Conservation (phyloP, 2,888 invertebrate genomes). For the Xestia rhomboidea region DNA sequence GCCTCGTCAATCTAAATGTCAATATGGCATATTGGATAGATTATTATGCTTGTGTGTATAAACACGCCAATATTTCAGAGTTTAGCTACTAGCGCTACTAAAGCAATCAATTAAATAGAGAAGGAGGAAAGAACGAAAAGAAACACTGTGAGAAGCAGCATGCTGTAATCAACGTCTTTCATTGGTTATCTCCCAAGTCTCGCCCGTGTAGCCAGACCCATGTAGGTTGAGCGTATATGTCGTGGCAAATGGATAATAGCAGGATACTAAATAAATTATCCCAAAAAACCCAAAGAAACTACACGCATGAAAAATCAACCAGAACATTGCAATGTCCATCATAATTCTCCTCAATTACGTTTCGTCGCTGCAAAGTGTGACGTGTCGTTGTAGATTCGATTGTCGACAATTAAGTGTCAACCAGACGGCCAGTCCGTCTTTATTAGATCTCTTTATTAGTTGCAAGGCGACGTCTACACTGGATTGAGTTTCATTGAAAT, state of each 20-base stretch:
- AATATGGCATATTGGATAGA: background rate
- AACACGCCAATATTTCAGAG: background rate
- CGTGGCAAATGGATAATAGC: background rate
- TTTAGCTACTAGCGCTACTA: background rate
- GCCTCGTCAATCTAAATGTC: slow-evolving; percentile 20
- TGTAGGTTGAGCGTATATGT: background rate
- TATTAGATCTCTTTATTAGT: slow-evolving; percentile 60
- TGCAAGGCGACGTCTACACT: slow-evolving; percentile 50
- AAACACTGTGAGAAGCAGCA: background rate
- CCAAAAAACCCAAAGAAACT: background rate
- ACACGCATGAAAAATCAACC: slow-evolving; percentile 30
- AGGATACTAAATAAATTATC: background rate
- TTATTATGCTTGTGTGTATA: background rate
- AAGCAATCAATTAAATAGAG: background rate
- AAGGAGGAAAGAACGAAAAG: background rate
- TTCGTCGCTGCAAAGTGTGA: slow-evolving; percentile 50
- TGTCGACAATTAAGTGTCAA: slow-evolving; percentile 64
- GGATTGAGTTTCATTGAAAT: slow-evolving; percentile 30
- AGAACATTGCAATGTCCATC: slow-evolving; percentile 55
- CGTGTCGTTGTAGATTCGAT: slow-evolving; percentile 56
- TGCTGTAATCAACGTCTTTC: background rate
- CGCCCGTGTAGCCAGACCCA: background rate
- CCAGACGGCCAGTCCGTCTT: slow-evolving; percentile 50
- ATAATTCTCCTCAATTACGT: slow-evolving; percentile 53
- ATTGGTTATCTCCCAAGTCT: background rate